phyloP scores from a whole-genome alignment of 2,113 vertebrate species.

The Hippocampus zosterae region DNA sequence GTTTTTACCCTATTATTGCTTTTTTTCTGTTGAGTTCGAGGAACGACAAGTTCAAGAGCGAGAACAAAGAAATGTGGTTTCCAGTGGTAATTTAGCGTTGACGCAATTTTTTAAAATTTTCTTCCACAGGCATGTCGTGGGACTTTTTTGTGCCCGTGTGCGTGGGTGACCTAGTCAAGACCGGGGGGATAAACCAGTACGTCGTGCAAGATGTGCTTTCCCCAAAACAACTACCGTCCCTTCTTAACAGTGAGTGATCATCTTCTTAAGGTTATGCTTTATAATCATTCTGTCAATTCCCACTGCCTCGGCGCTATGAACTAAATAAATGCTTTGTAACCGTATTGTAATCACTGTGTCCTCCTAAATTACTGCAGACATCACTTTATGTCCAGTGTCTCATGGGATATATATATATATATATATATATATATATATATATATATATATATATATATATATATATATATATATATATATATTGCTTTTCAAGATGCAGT shows the following conservation, averaged over 20 bases:
- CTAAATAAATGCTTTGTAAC: too few relatives aligned
- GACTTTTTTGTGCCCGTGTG: constrained; percentile 82
- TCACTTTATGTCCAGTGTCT: too few relatives aligned
- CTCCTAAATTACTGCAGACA: too few relatives aligned
- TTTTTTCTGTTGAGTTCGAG: neutral
- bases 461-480: too few relatives aligned
- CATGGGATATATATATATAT: too few relatives aligned
- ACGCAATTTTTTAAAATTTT: neutral
- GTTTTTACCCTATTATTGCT: neutral
- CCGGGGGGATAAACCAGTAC: constrained; percentile 79
- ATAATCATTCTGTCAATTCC: neutral
- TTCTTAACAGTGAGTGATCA: constrained; percentile 72
- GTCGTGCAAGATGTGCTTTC: constrained; percentile 82
- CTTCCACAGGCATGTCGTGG: constrained; percentile 67
- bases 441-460: too few relatives aligned
- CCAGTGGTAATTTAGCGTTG: neutral
- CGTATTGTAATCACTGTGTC: too few relatives aligned
- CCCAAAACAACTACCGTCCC: constrained; percentile 65
- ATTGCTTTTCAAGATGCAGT: too few relatives aligned
- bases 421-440: too few relatives aligned
- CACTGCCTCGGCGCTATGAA: too few relatives aligned
- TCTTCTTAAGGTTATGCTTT: neutral
- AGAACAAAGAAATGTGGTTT: neutral
- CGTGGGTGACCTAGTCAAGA: constrained; percentile 78
- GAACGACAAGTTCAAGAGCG: neutral